Evolutionary conservation across 1,140 invertebrate genomes (phyloP).

Genomic region (Heliothis subflexa): DNA sequence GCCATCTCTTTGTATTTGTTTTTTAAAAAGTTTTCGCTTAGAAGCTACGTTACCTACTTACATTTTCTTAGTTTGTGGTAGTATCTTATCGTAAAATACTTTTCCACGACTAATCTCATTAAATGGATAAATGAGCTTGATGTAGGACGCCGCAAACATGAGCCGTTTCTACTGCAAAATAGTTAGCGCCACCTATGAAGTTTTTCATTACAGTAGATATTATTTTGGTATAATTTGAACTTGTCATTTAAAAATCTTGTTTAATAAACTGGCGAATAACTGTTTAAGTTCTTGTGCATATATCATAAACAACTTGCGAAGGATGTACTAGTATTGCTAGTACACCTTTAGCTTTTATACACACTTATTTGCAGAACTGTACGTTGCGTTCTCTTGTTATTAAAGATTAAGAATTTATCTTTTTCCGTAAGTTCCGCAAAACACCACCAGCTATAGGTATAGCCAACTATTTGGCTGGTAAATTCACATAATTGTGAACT

Average conservation of each 20-base stretch:
- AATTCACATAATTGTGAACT: constrained; percentile 28
- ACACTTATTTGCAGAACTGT: background rate
- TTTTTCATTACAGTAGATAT: constrained; percentile 10
- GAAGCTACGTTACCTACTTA: no score
- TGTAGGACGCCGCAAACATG: background rate
- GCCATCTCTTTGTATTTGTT: no score
- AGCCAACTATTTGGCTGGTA: constrained; percentile 17
- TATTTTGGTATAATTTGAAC: constrained; percentile 3
- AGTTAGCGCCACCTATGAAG: background rate
- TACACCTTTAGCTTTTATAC: constrained; percentile 9
- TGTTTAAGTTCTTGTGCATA: background rate
- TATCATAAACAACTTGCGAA: constrained; percentile 5
- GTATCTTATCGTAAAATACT: no score
- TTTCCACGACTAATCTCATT: no score
- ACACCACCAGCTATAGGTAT: constrained; percentile 18
- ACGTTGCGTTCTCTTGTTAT: background rate
- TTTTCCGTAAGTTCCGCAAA: constrained; percentile 3
- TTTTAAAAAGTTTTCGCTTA: no score
- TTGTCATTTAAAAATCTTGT: constrained; percentile 13
- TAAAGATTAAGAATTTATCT: constrained; percentile 21
- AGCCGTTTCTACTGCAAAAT: constrained; percentile 23
- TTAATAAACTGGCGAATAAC: constrained; percentile 16
- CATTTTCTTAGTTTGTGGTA: no score
- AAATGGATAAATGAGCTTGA: no score
- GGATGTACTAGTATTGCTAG: background rate